Base-by-base conservation (phyloP, 35 echinoderm and acorn worm genomes). In the Stichopus chloronotus region DNA sequence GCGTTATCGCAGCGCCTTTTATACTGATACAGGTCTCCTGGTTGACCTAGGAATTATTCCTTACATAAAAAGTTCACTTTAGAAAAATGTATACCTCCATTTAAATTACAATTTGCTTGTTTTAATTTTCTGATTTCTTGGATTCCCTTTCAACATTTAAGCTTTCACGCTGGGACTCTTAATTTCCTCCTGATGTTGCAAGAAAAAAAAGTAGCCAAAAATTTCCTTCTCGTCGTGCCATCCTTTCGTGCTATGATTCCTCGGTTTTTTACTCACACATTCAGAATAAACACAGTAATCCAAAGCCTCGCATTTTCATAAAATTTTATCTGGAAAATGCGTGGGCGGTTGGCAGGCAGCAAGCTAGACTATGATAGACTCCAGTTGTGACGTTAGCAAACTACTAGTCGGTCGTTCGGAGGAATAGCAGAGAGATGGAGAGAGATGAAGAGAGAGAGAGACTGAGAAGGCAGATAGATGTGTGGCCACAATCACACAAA, bases 251-350 rank as follows among this genome's bases (percentile, higher is more conserved):
- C 82, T 58, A 85, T 58, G 16, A 85, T 58, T 9, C 57, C 57
- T 85, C 57, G 20, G 16, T 85, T 85, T 58, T 43, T 43, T 58
- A 85, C 82, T 85, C 82, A 59, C 82, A 85, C 82, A 85, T 85
- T 58, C 82, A 58, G 82, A 85, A 85, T 85, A 56, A 85, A 85
- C 82, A 85, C 82, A 58, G 55, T 85, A 85, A 85, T 85, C 82
- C 82, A n/a, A 84, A 85, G 82, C 82, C 82, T 85, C 52, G 82
- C 82, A 85, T 85, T 85, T 85, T 85, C 82, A 85, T 85, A 85
- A 85, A 85, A 85, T 85, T 85, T 85, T 85, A 85, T 85, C 82
- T 85, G 82, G 61, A 85, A 85, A 85, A 85, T 85, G 82, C 82
- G 82, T 85, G 82, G 82, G 82, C 82, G 82, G 82, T 58, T 85